Base-by-base conservation (phyloP, 2,113 vertebrate species). In the Leptobrachium ailaonicum region DNA sequence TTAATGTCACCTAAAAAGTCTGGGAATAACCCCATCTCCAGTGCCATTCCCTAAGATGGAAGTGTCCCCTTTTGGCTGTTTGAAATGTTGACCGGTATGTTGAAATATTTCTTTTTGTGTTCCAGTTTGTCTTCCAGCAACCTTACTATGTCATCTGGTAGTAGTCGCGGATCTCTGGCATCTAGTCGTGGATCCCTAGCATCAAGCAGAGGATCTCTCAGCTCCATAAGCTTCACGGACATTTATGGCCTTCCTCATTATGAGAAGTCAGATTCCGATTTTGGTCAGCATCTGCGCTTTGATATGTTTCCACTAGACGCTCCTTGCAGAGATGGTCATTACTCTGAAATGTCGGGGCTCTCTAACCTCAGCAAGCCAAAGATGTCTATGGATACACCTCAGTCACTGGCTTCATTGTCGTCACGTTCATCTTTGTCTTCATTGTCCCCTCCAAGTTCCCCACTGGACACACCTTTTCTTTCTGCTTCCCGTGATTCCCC, bases 171-270 rank as follows among this genome's bases (percentile, higher is more conserved):
- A 13, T 98, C 97, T 12, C 85, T 98, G 71, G 96, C 97, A 43
- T 99, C 98, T 71, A 99, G 98, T 54, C 91, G 96, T 1, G 98
- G 97, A 58, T 99, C 97, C 0, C 86, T 98, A 82, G 92, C 98
- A 1, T 99, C 97, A 83, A 98, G 97, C 90, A 90, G 97, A 2
- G 97, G 98, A 32, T 99, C 98, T 6, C 92, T 99, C 67, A 99
- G 97, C 90, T 99, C 98, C 0, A 86, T 99, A 89, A 99, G 97
- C 86, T 99, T 99, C 86, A 98, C 92, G 0, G 98, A 99, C 91
- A 99, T 99, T 92, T 99, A 99, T 0, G 97, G 97, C 47, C 86
- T 96, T 12, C 97, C 97, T 0, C 97, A 98, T 85, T 98, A 96
- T 0, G 98, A 99, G 64, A 95, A 95, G 13, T 87, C 92, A 0